Evolutionary conservation across 2,797 vertebrate genomes (phyloP).

Genomic region (Vireo griseus): DNA sequence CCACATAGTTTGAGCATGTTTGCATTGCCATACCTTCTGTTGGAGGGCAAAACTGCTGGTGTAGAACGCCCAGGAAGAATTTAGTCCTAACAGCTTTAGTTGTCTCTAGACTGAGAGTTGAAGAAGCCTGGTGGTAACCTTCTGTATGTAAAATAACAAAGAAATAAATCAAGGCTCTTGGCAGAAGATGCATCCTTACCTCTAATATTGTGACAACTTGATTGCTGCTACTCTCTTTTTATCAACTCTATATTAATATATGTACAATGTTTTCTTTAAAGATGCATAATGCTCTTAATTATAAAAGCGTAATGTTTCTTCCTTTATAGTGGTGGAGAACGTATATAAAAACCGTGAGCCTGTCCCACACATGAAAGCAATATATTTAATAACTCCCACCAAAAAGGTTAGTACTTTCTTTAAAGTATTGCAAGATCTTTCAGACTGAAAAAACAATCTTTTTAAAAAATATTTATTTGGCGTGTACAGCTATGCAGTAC

Average conservation of each 20-base stretch:
- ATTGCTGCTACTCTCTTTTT: background rate
- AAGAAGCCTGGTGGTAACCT: background rate
- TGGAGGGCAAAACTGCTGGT: background rate
- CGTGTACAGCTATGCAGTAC: background rate
- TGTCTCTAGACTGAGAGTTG: background rate
- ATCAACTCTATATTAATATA: background rate
- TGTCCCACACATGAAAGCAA: constrained; percentile 90
- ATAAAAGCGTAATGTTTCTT: background rate
- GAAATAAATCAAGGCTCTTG: background rate
- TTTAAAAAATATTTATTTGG: background rate
- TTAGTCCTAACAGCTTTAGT: background rate
- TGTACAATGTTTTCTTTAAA: background rate
- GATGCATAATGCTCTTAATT: background rate
- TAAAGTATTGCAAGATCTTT: background rate
- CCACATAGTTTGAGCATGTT: background rate
- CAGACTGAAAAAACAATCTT: background rate
- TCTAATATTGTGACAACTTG: background rate
- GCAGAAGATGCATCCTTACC: accelerated
- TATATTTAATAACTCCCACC: constrained; percentile 95
- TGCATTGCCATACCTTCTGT: background rate
- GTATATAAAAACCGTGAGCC: constrained; percentile 91
- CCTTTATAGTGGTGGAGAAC: constrained; percentile 90
- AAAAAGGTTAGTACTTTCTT: constrained; percentile 79
- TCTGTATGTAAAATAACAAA: background rate
- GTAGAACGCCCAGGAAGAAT: background rate